Conservation (phyloP, 2,888 invertebrate genomes). For the Eretmocerus hayati region DNA sequence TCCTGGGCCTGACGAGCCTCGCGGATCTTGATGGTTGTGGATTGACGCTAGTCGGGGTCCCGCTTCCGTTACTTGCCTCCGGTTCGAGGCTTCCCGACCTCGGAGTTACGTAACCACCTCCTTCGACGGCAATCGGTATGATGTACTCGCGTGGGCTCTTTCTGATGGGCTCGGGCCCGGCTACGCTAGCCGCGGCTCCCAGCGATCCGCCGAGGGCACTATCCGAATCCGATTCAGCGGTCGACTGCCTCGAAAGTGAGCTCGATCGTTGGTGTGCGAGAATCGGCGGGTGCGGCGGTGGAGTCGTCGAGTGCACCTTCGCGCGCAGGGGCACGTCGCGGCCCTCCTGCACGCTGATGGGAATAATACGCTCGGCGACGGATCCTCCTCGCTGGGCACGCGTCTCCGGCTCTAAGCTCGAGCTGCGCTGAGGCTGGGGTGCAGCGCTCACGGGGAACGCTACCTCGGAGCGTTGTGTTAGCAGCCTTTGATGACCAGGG, state of each 20-base stretch:
- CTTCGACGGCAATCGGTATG: slow-evolving; percentile 89
- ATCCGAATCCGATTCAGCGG: slow-evolving; percentile 66
- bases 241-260: slow-evolving; percentile 58
- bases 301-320: slow-evolving; percentile 39
- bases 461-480: slow-evolving; percentile 53
- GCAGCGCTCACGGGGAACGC: slow-evolving; percentile 52
- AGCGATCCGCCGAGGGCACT: slow-evolving; percentile 47
- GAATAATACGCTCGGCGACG: slow-evolving; percentile 61
- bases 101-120: slow-evolving; percentile 78
- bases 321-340: slow-evolving; percentile 13
- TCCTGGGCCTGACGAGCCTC: slow-evolving; percentile 48
- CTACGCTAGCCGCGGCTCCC: slow-evolving; percentile 27
- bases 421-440: slow-evolving; percentile 46
- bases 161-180: slow-evolving; percentile 65
- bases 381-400: slow-evolving; percentile 24
- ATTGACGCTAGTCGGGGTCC: slow-evolving; percentile 51
- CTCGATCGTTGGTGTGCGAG: slow-evolving; percentile 49
- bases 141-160: slow-evolving; percentile 87
- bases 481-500: slow-evolving; percentile 44
- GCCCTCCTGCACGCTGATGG: slow-evolving; percentile 51
- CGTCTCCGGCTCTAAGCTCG: slow-evolving; percentile 53
- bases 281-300: slow-evolving; percentile 48
- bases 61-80: slow-evolving; percentile 55
- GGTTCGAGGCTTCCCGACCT: slow-evolving; percentile 71
- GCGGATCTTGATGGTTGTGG: slow-evolving; percentile 47